These are phyloP conservation scores for Hybos culiciformis DNA, from an alignment of 2,888 invertebrate species.

Conservation along the genomic window DNA sequence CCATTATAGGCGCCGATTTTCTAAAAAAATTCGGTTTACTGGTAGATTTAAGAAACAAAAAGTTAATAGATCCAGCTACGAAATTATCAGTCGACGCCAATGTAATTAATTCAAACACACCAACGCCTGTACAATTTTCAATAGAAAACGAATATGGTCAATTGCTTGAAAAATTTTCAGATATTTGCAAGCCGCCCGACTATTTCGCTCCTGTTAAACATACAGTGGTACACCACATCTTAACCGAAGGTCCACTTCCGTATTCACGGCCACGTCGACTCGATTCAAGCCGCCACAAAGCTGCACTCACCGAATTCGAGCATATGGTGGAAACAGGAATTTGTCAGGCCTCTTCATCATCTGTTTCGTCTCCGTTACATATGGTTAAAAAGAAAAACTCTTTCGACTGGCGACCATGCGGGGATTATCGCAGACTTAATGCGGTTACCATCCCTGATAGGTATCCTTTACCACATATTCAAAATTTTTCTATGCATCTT, in stretches of 20 bases:
- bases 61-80: neutral
- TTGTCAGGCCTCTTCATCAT: neutral
- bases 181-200: neutral
- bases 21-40: neutral
- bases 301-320: neutral
- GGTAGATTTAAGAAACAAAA: neutral
- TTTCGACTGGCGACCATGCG: neutral
- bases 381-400: neutral
- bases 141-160: neutral
- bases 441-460: conserved; percentile 6
- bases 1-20: neutral
- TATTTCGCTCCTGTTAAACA: neutral
- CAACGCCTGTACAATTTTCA: neutral
- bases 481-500: neutral
- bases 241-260: conserved; percentile 15
- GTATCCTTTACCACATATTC: neutral
- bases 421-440: neutral
- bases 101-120: neutral
- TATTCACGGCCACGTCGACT: neutral
- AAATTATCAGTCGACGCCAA: neutral
- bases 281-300: neutral
- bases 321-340: neutral
- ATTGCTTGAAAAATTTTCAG: neutral
- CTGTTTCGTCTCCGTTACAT: neutral
- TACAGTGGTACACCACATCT: neutral